Evolutionary conservation across 1,140 invertebrate species (phyloP), one percentile per base, ranked within the genome.

Genomic region (Hermatobates lingyangjiaoensis): DNA sequence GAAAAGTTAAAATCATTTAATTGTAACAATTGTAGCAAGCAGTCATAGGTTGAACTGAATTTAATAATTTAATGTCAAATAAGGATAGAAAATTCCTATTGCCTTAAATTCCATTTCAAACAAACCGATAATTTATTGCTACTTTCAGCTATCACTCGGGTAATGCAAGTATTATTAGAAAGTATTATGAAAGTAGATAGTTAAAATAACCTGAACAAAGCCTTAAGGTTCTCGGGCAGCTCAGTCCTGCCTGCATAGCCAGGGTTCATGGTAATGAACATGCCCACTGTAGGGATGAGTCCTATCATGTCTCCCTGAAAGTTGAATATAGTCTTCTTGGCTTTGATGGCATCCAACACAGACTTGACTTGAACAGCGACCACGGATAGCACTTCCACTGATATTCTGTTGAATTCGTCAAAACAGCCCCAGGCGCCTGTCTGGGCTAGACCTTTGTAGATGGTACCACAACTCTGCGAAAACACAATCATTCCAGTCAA

Each of bases 211-310:
- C 77, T 73, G 54, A 76, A 76, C 12, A 74, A 61, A 26, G 72
- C 71, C 58, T 86, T 88, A 26, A 88, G 68, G 66, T 87, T 87
- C 64, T 88, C 83, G 1, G 83, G 87, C 27, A 90, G 66, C 63
- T 90, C 87, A 1, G 86, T 86, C 58, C 87, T 71, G 2, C 87
- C 87, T 4, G 84, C 84, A 64, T 91, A 91, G 27, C 81, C 83
- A 14, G 90, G 90, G 71, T 94, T 94, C 89, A 94, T 93, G 0
- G 89, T 93, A 49, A 94, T 91, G 60, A 93, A 94, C 62, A 92
- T 80, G 3, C 89, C 90, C 24, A 92, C 79, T 0, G 84, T 84
- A 0, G 75, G 67, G n/a, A 80, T 73, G 1, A 93, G 66, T 20
- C 66, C 68, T 27, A 93, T 84, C 27, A 76, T 71, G 59, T 90